phyloP scores from a whole-genome alignment of 2,888 invertebrate genomes.

The Andricus quercusramuli region DNA sequence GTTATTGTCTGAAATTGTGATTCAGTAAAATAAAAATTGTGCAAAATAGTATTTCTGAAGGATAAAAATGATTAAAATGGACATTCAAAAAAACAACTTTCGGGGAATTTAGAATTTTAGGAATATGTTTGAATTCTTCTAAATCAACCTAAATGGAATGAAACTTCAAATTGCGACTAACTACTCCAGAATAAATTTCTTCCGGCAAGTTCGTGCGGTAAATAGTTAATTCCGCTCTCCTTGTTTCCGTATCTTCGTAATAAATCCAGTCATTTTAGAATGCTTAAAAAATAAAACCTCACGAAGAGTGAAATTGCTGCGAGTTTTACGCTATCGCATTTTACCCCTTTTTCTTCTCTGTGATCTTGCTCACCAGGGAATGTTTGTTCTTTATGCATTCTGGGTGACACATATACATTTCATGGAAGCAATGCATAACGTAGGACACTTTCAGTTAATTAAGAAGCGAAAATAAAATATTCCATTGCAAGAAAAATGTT shows the following conservation, averaged over 20 bases:
- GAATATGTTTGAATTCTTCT: too few species aligned
- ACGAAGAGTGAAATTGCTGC: constrained; percentile 20
- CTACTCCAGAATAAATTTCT: background rate
- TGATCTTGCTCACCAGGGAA: constrained; percentile 12
- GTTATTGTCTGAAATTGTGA: too few species aligned
- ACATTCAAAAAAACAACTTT: too few species aligned
- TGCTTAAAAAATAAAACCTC: constrained; percentile 24
- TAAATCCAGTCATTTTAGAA: constrained; percentile 30
- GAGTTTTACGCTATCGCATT: constrained; percentile 27
- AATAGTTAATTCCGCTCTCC: background rate
- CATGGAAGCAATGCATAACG: constrained; percentile 6
- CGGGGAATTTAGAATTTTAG: too few species aligned
- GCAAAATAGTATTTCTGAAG: too few species aligned
- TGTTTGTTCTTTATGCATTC: constrained; percentile 31
- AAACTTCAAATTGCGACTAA: too few species aligned
- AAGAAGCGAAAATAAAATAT: constrained; percentile 17
- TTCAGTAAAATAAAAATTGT: too few species aligned
- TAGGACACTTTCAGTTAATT: constrained; percentile 15
- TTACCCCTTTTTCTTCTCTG: constrained; percentile 12
- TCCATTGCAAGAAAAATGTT: background rate
- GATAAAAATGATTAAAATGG: too few species aligned
- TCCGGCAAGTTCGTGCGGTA: background rate
- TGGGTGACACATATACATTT: constrained; percentile 16
- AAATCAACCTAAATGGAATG: too few species aligned
- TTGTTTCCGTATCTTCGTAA: constrained; percentile 15